phyloP scores from a whole-genome alignment of 1,140 invertebrate genomes.

The Marisa cornuarietis region DNA sequence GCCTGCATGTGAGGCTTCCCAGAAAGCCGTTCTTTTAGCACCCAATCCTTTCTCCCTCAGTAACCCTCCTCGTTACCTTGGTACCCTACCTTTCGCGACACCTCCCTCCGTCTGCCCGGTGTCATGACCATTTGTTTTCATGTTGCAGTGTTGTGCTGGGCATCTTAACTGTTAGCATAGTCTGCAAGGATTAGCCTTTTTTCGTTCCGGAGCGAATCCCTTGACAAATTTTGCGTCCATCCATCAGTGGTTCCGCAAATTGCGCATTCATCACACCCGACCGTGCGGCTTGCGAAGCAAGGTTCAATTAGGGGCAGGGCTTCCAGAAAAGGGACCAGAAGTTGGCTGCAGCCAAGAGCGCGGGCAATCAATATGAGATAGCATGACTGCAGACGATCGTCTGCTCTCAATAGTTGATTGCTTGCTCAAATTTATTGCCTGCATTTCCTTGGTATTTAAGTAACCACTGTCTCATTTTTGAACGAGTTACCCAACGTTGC shows the following conservation, averaged over 20 bases:
- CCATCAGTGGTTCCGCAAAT: slow-evolving; percentile 27
- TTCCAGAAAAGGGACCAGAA: background rate
- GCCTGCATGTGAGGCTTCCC: too few species aligned
- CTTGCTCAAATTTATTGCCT: too few species aligned
- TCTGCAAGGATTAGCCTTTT: slow-evolving; percentile 15
- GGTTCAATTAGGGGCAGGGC: slow-evolving; percentile 11
- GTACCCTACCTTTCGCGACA: background rate
- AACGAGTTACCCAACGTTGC: too few species aligned
- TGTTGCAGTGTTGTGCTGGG: too few species aligned
- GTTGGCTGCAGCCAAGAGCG: background rate
- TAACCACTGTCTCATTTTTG: too few species aligned
- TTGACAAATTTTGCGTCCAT: slow-evolving; percentile 27
- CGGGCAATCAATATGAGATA: too few species aligned
- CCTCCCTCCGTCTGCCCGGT: background rate
- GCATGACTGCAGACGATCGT: too few species aligned
- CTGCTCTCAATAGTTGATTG: too few species aligned
- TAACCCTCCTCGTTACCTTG: too few species aligned
- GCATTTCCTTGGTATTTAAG: too few species aligned
- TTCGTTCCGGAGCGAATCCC: background rate
- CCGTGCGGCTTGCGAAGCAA: slow-evolving; percentile 4
- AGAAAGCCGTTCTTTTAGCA: background rate
- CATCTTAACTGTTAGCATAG: slow-evolving; percentile 7
- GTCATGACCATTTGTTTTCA: slow-evolving; percentile 9
- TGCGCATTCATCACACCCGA: slow-evolving; percentile 24
- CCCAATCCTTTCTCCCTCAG: background rate